Evolutionary conservation across 2,888 invertebrate species (phyloP).

Genomic region (Microplitis deprimator): DNA sequence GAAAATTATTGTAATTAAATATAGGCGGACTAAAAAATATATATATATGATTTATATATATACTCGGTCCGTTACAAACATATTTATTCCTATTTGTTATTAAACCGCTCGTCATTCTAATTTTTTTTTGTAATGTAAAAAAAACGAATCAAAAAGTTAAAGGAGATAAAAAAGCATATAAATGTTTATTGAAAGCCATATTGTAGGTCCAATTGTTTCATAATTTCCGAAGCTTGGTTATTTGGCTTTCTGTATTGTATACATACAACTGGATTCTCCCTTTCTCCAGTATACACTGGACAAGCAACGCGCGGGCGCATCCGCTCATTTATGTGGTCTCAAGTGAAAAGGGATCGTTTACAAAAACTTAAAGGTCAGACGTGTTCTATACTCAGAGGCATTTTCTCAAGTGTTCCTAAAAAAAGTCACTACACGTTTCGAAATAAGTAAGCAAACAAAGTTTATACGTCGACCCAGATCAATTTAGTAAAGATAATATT

Average conservation of each 20-base stretch:
- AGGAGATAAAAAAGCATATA: too few relatives aligned
- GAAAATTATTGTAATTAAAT: too few relatives aligned
- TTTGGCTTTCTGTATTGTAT: not conserved
- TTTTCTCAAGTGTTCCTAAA: conserved; percentile 21
- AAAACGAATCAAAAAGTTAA: too few relatives aligned
- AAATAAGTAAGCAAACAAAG: not conserved
- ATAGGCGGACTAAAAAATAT: too few relatives aligned
- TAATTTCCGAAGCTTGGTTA: not conserved
- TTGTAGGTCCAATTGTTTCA: conserved; percentile 43
- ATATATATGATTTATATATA: too few relatives aligned
- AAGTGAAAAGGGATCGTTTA: conserved; percentile 54
- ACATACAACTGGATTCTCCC: not conserved
- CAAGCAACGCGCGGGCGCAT: conserved; percentile 14
- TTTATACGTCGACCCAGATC: not conserved
- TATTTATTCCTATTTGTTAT: too few relatives aligned
- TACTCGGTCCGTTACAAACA: too few relatives aligned
- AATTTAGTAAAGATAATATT: not conserved
- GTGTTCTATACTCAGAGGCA: conserved; percentile 24
- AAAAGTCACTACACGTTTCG: not conserved
- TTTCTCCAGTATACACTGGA: conserved; percentile 11
- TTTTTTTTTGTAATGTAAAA: too few relatives aligned
- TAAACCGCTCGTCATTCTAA: too few relatives aligned
- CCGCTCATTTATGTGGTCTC: conserved; percentile 11
- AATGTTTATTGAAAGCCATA: conserved; percentile 44
- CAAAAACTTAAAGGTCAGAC: conserved; percentile 53